A percentile compares a stretch with the other conserved stretches of the same genome.
Conservation (phyloP, 37 sponge, comb jelly and placozoan species). For the Aphrocallistes beatrix region DNA sequence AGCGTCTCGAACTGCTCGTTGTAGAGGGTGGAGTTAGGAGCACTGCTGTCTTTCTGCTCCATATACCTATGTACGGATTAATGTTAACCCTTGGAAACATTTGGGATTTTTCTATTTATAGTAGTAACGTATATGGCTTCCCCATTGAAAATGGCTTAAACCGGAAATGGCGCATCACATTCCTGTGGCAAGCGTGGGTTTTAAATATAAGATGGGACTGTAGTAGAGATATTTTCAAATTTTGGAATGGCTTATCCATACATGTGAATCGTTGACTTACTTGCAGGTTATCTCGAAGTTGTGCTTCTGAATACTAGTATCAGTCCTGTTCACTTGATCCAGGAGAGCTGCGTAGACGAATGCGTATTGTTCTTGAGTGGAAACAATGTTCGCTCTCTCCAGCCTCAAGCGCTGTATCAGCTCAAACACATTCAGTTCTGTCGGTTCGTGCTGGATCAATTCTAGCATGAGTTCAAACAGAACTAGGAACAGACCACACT, state of each 20-base stretch:
- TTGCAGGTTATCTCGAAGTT: not conserved
- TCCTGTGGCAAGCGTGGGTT: too few species aligned
- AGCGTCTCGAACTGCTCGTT: not conserved
- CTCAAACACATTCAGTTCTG: not conserved
- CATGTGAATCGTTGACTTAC: too few species aligned
- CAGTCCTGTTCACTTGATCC: not conserved
- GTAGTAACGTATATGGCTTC: too few species aligned
- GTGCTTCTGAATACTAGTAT: slow-evolving; percentile 1
- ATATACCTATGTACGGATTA: too few species aligned
- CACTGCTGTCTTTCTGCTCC: too few species aligned
- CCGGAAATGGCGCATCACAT: too few species aligned
- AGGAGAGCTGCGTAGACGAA: not conserved
- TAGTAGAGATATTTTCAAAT: too few species aligned
- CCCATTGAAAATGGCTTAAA: too few species aligned
- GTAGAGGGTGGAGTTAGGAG: not conserved
- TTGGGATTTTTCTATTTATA: too few species aligned
- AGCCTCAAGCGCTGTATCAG: not conserved
- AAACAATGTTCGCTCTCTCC: not conserved
- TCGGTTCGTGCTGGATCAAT: not conserved
- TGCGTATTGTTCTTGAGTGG: not conserved
- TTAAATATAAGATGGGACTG: too few species aligned
- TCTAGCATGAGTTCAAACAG: not conserved
- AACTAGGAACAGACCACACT: slow-evolving; percentile 1
- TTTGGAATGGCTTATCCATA: too few species aligned
- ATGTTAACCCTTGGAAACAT: too few species aligned